Base-by-base conservation (phyloP, 2,888 invertebrate genomes). In the Cheilosia impressa region DNA sequence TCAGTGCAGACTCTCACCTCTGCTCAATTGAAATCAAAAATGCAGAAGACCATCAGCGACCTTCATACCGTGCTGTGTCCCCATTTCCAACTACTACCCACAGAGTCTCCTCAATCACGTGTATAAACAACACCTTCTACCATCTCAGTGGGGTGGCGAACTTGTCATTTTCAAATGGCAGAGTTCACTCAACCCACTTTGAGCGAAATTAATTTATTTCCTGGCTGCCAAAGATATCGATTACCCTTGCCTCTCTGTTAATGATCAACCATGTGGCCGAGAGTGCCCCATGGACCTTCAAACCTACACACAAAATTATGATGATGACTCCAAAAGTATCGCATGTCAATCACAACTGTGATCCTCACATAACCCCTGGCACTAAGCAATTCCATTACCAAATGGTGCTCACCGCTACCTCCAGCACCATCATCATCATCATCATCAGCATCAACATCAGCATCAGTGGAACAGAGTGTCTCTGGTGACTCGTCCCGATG, bases 331-430 rank as follows among this genome's bases (percentile, higher is more conserved):
- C 13, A 34, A 68, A 47, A 55, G 77, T 77, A 69, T 77, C 77
- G 55, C 62, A 69, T 69, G 69, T 77, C 77, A 77, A 69, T 77
- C 69, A 77, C 38, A 52, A 62, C 53, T 41, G 34, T 55, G 77
- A 68, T 77, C 69, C 45, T 43, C 65, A 57, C 55, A 73, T 73
- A 63, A 63, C 57, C 57, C 50, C 76, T 58, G 38, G 10, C 38
- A 15, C 24, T 24, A 38, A 63, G 38, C 52, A 62, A 62, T 73
- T 62, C 62, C 53, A 52, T 41, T 45, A 66, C 41, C 38, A 38
- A 50, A 38, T 38, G n/a, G 52, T 24, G 9, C 53, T 53, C 65
- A 63, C 7, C n/a, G 53, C 24, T 43, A 41, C 27, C 31, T 38
- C 24, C 55, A n/a, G 31, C 52, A 47, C 10, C 45, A 69, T 9